phyloP scores from a whole-genome alignment of 2,113 vertebrate genomes.

The Indri indri region DNA sequence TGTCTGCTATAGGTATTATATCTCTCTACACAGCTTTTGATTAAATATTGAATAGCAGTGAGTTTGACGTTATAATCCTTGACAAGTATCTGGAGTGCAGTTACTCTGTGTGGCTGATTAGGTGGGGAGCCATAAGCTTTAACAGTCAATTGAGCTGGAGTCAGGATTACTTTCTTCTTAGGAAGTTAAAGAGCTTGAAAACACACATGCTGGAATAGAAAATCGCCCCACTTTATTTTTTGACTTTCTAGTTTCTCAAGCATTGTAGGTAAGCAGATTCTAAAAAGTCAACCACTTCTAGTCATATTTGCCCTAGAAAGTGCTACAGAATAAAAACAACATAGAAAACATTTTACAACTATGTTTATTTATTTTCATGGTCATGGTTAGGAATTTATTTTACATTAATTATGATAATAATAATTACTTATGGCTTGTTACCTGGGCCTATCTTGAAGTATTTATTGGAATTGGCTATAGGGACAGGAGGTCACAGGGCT shows the following conservation, averaged over 20 bases:
- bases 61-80: constrained; percentile 33
- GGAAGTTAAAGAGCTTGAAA: constrained; percentile 12
- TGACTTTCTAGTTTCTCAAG: constrained; percentile 9
- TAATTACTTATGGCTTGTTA: not conserved
- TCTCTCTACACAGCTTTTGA: constrained; percentile 31
- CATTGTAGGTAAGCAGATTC: not conserved
- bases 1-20: not conserved
- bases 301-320: not conserved
- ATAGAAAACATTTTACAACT: not conserved
- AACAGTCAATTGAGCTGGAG: constrained; percentile 22
- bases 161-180: constrained; percentile 42
- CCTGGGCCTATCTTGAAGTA: not conserved
- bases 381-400: not conserved
- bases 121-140: not conserved
- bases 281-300: not conserved
- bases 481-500: not conserved
- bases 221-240: not conserved
- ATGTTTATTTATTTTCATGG: not conserved
- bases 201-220: not conserved
- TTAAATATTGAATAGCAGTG: constrained; percentile 26
- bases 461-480: not conserved
- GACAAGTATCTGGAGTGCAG: constrained; percentile 36
- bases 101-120: constrained; percentile 28
- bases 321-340: not conserved
- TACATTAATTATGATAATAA: not conserved